Percentiles rank a stretch among this genome's conserved stretches.
Evolutionary conservation across 2,888 invertebrate species (phyloP).

Genomic region (Eupithecia dodoneata): DNA sequence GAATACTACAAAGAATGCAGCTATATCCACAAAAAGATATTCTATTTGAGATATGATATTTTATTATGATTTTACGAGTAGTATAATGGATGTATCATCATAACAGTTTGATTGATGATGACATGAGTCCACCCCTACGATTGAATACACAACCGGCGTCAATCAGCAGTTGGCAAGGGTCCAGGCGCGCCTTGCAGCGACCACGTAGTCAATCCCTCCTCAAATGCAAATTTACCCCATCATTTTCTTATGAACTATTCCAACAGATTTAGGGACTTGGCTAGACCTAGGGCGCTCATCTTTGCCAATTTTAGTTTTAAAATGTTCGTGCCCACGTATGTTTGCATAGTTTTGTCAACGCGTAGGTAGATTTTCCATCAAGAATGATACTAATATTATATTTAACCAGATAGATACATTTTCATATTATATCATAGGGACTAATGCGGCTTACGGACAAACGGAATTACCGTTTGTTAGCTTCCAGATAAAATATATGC

Average conservation of each 20-base stretch:
- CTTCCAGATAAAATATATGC: not conserved
- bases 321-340: not conserved
- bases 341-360: not conserved
- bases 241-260: slow-evolving; percentile 17
- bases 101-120: slow-evolving; percentile 19
- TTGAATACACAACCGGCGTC: slow-evolving; percentile 70
- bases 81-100: slow-evolving; percentile 14
- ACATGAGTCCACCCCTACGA: slow-evolving; percentile 21
- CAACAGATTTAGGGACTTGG: slow-evolving; percentile 17
- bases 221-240: slow-evolving; percentile 38
- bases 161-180: slow-evolving; percentile 73
- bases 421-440: too few species aligned
- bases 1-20: not conserved
- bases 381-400: not conserved
- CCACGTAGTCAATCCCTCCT: slow-evolving; percentile 56
- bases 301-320: slow-evolving; percentile 12
- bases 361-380: not conserved
- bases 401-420: too few species aligned
- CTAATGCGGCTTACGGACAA: too few species aligned
- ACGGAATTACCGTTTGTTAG: too few species aligned
- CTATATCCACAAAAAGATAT: not conserved
- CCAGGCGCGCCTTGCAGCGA: slow-evolving; percentile 64
- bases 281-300: slow-evolving; percentile 1
- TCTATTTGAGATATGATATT: not conserved
- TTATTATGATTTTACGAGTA: slow-evolving; percentile 5